Evolutionary conservation across 2,797 vertebrate species (phyloP), one percentile per base, ranked within the genome.

Genomic region (Ctenochaetus hawaiiensis): DNA sequence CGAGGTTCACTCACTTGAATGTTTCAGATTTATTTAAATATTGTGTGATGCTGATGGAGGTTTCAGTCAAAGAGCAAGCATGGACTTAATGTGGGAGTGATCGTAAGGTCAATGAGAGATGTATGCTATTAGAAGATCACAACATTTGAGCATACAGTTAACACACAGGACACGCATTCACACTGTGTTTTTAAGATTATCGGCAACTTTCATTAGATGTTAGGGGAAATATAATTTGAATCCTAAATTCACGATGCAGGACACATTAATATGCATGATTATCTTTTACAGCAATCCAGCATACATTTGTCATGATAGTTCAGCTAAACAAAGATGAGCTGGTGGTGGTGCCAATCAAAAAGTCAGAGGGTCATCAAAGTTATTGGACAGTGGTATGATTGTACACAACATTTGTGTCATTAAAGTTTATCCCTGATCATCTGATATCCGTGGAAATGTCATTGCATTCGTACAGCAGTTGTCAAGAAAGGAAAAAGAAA

Each of bases 1-100:
- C 5, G 8, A 75, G 76, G 68, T 80, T 60, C 67, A 75, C 73
- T 87, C 56, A 67, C 52, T 60, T 23, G 67, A 69, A 77, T 39
- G 65, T 43, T 71, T 61, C 51, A 72, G 67, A 72, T 43, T 68
- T 20, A 58, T 44, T 49, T 18, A 54, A 70, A 81, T 56, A 37
- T 49, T 18, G 53, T 53, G 20, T 66, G 51, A 64, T 23, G 51
- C 57, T 69, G 17, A 52, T 53, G 52, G 52, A 71, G 26, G 64
- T 68, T 56, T 48, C 2, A 20, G 51, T 26, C 22, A 63, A 65
- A 78, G 49, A 79, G 52, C 48, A 47, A 61, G 39, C 17, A 47
- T 4, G 6, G 58, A 34, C 45, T 67, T 14, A 34, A 63, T 18
- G 3, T 56, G 16, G 59, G 62, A 30, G 43, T 20, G 52, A n/a